Percentiles rank a stretch among this genome's conserved stretches.
Evolutionary conservation across 2,888 invertebrate species (phyloP).

Genomic region (Drosophila ochracea): DNA sequence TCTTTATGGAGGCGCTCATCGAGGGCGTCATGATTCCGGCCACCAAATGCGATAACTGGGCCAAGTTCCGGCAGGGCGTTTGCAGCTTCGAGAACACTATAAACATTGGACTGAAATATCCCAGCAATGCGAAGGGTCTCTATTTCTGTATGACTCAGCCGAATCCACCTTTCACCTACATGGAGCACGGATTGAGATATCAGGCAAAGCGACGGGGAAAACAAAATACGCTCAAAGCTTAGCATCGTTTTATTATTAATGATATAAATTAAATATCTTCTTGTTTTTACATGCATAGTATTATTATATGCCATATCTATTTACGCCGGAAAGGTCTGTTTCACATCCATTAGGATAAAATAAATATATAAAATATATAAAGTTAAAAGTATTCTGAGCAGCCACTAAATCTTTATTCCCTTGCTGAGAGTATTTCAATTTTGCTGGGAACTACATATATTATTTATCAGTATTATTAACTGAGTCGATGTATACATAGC

Average conservation of each 20-base stretch:
- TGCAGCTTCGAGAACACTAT: constrained; percentile 73
- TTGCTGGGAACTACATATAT: neutral
- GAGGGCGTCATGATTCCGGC: constrained; percentile 80
- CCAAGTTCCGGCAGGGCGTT: constrained; percentile 69
- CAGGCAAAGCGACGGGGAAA: constrained; percentile 32
- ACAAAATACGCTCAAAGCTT: neutral
- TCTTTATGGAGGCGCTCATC: constrained; percentile 82
- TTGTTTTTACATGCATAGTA: constrained; percentile 27
- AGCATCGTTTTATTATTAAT: neutral
- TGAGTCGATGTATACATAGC: neutral
- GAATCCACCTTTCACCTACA: constrained; percentile 79
- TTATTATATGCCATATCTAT: constrained; percentile 10
- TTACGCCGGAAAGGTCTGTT: neutral
- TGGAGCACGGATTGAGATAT: constrained; percentile 76
- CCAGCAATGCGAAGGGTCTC: constrained; percentile 68
- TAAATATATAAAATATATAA: neutral
- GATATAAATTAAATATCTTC: neutral
- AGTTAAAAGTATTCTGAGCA: neutral
- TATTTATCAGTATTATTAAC: neutral
- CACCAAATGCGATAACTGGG: constrained; percentile 81
- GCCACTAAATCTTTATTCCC: neutral
- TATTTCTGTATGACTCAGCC: constrained; percentile 81
- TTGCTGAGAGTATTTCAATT: neutral
- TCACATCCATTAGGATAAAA: neutral
- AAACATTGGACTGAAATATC: constrained; percentile 75